Evolutionary conservation across 2,888 invertebrate genomes (phyloP), one percentile per base, ranked within the genome.

Genomic region (Pomacea canaliculata): DNA sequence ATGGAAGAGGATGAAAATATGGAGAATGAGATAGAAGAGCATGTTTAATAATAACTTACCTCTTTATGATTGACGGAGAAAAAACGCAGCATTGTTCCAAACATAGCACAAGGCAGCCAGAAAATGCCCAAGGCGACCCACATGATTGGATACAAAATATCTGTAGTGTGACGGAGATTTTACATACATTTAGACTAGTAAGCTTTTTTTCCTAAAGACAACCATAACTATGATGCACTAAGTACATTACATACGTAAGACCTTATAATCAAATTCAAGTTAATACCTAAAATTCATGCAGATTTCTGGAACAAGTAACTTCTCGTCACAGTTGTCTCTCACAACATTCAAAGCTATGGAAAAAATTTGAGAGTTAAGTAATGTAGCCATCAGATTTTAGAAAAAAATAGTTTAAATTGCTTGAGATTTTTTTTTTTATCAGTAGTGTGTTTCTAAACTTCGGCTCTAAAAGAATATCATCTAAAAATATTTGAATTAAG

Each of bases 1-100:
- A 56, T 56, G 51, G 51, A 16, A 16, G 51, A 13, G 23, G 23
- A 23, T 2, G 8, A 56, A 16, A 56, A 10, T 0, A 16, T 16
- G 16, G 16, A 56, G 51, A 56, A 56, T 56, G 51, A 56, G 51
- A 56, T 13, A 56, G 51, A 19, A 12, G 2, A 63, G n/a, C 2
- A 10, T 63, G 63, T 18, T 18, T 12, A 63, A 63, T 7, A 46
- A 10, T 27, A 37, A 1, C 93, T 92, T 91, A 96, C 96, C 91
- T 98, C 97, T 92, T 96, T 96, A 85, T 95, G 95, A 90, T 96
- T 97, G 80, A 95, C 94, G 67, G 94, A 93, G 91, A 97, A 97
- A 92, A 97, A 97, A 86, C 95, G 95, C 76, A 95, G 92, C 18
- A 96, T 95, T 71, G 94, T 93, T 72, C 95, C 94, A 80, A 95